Evolutionary conservation across 2,888 invertebrate species (phyloP), one percentile per base, ranked within the genome.

Genomic region (Polymixis flavicincta): DNA sequence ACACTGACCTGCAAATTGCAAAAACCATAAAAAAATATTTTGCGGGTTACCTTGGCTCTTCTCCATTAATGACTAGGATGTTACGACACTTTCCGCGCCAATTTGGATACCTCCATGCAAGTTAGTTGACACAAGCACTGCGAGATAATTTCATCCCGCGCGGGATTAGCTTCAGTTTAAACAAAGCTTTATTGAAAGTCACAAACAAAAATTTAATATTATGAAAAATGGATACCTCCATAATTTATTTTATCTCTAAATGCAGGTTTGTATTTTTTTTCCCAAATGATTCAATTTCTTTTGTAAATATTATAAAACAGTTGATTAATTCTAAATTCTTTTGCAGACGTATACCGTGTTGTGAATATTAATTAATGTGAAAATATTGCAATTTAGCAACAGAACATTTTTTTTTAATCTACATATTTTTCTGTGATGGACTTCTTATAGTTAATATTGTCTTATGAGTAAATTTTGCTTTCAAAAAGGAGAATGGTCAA

Each of bases 391-490:
- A 50, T 57, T 59, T n/a, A n/a, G 45, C 55, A 45, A n/a, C 25
- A 22, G 37, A 63, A 52, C 2, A 42, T 25, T n/a, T 42, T n/a
- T 37, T 1, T 54, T 57, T 22, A 52, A 25, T 48, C 32, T 75
- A 72, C 22, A 54, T 52, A 37, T 54, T 73, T 50, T 70, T 71
- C 37, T 42, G 52, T 50, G 8, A 42, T 64, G 70, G 66, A 75
- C 28, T 64, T 28, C 79, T 70, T 76, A 76, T 45, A 67, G 11
- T 74, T 64, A 83, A 55, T 83, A 80, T 83, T 80, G 84, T 83
- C 82, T 64, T 32, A 71, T 28, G 25, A 82, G 37, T 71, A 71
- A 60, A 79, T 28, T 70, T 71, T 54, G 55, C 22, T 54, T 69
- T 60, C 9, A 65, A 14, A 57, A 45, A 61, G 14, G 14, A 13